Base-by-base conservation (phyloP, 2,888 invertebrate genomes). In the Orgyia antiqua region DNA sequence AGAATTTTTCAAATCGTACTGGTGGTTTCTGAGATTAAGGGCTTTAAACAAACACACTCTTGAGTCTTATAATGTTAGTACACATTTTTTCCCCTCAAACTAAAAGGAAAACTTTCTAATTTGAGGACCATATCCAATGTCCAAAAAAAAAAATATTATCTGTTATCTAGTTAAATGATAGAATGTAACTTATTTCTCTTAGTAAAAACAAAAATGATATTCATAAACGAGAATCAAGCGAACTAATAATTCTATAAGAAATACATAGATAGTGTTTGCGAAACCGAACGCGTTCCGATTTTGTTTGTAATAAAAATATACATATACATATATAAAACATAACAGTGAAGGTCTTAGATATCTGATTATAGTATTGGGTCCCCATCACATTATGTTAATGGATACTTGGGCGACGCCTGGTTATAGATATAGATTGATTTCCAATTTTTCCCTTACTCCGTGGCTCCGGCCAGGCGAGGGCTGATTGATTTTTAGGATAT, bases 371-470 rank as follows among this genome's bases (percentile, higher is more conserved):
- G 74, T 61, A 71, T 71, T 68, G 74, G 75, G 72, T 57, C 60
- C 60, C 73, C 74, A 75, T 76, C 69, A 58, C 74, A 74, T 74
- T 75, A 76, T 77, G 75, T 62, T 77, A 77, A 77, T 76, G 64
- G 77, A 56, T 57, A 67, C 72, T 76, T 69, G 46, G 55, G 66
- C 60, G 72, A 62, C 75, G 75, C 67, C 58, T 58, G 58, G 54
- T 65, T 72, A 74, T 75, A 73, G 68, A 73, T 69, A 77, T 78
- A 76, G 78, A 78, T 75, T 77, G 77, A 77, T 77, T 75, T 68
- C 60, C 72, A 71, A 68, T 74, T 76, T 73, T 73, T 69, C 62
- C 56, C 55, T 57, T 36, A 35, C 36, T 30, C 45, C 42, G 36
- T 39, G 55, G 54, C 56, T 57, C 51, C 55, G 39, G 13, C 27